Percentiles rank a stretch among this genome's conserved stretches.
Conservation (phyloP, 2,888 invertebrate genomes). For the Parthenolecanium corni region DNA sequence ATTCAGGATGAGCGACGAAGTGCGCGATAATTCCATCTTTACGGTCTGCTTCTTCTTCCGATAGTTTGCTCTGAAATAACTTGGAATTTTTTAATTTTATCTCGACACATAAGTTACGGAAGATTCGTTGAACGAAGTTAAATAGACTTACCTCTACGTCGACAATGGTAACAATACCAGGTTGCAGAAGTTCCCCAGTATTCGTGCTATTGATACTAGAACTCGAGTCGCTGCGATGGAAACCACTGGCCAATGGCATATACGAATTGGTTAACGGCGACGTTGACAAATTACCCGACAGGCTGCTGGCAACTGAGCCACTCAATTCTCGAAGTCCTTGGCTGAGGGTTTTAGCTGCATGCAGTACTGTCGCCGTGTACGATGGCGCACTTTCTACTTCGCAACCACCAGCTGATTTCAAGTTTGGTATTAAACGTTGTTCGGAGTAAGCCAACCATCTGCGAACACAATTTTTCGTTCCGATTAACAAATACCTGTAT, state of each 20-base stretch:
- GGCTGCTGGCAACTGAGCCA: constrained; percentile 80
- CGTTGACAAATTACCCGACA: constrained; percentile 49
- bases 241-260: constrained; percentile 12
- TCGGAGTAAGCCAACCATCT: constrained; percentile 59
- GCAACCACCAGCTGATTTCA: constrained; percentile 71
- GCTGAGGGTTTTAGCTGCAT: constrained; percentile 86
- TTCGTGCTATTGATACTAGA: constrained; percentile 43
- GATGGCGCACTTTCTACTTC: constrained; percentile 71
- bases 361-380: constrained; percentile 84
- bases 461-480: no score
- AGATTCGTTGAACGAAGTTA: not conserved
- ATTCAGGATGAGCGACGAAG: constrained; percentile 76
- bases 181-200: constrained; percentile 46
- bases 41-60: constrained; percentile 48
- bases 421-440: constrained; percentile 63
- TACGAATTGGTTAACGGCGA: constrained; percentile 30
- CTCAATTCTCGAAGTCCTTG: constrained; percentile 81
- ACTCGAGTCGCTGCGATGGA: constrained; percentile 36
- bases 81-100: not conserved
- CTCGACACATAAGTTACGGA: not conserved
- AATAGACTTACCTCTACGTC: constrained; percentile 45
- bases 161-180: constrained; percentile 78
- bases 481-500: constrained; percentile 6
- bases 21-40: constrained; percentile 71
- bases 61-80: constrained; percentile 41